Conservation (phyloP, 2,113 vertebrate genomes). For the zebrafish (Danio rerio) region GRCz12tu NC_133180.1:40294001-40294500, state of each 20-base stretch:
- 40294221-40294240: constrained; percentile 30
- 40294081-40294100: background rate
- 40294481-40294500: constrained; percentile 34
- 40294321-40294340: constrained; percentile 45
- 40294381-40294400: constrained; percentile 8
- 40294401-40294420: constrained; percentile 31
- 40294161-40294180: constrained; percentile 38
- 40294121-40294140: constrained; percentile 30
- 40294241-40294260: constrained; percentile 13
- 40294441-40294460: constrained; percentile 26
- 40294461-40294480: background rate
- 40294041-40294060: too few relatives aligned
- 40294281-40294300: constrained; percentile 31
- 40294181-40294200: constrained; percentile 26
- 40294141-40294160: constrained; percentile 27
- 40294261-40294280: constrained; percentile 29
- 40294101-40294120: constrained; percentile 4
- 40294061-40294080: too few relatives aligned
- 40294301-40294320: constrained; percentile 28
- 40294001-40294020: too few relatives aligned
- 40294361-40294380: constrained; percentile 26
- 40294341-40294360: constrained; percentile 40
- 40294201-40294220: constrained; percentile 44
- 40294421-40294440: constrained; percentile 33
- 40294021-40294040: too few relatives aligned